phyloP scores from a whole-genome alignment of 2,113 vertebrate genomes.

The Sturnus vulgaris region DNA sequence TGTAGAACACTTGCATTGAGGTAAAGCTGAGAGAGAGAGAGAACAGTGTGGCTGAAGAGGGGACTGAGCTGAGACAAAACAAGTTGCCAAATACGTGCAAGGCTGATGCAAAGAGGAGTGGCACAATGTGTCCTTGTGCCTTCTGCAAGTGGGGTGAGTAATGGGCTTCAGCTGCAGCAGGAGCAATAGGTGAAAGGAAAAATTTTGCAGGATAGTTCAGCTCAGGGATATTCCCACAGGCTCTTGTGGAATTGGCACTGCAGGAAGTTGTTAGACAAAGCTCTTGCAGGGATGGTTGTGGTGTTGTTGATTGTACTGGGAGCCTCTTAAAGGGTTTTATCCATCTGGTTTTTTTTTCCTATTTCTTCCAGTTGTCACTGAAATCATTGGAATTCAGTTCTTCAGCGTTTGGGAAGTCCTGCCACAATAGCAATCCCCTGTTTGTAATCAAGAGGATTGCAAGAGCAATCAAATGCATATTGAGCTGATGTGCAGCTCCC shows the following conservation, averaged over 20 bases:
- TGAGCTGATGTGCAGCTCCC: neutral
- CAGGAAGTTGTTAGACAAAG: neutral
- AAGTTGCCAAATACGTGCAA: neutral
- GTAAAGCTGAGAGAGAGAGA: neutral
- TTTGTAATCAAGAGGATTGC: neutral
- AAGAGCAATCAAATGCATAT: neutral
- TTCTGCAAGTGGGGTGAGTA: neutral
- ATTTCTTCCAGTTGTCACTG: neutral
- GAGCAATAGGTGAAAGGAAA: neutral
- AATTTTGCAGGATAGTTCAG: neutral
- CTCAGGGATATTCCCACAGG: neutral
- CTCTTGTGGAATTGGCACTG: neutral
- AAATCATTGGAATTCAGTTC: neutral
- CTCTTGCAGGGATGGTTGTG: neutral
- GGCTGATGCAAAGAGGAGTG: neutral
- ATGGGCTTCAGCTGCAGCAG: neutral
- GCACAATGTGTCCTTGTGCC: neutral
- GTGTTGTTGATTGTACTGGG: neutral
- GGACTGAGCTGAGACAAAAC: neutral
- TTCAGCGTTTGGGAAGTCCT: neutral
- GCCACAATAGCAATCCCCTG: neutral
- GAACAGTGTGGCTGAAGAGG: neutral
- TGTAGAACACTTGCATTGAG: neutral
- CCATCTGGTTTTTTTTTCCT: neutral
- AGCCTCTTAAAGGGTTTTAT: neutral